Evolutionary conservation across 37 sponge, comb jelly and placozoan species (phyloP).

Genomic region (Diacarnus erythraeanus): DNA sequence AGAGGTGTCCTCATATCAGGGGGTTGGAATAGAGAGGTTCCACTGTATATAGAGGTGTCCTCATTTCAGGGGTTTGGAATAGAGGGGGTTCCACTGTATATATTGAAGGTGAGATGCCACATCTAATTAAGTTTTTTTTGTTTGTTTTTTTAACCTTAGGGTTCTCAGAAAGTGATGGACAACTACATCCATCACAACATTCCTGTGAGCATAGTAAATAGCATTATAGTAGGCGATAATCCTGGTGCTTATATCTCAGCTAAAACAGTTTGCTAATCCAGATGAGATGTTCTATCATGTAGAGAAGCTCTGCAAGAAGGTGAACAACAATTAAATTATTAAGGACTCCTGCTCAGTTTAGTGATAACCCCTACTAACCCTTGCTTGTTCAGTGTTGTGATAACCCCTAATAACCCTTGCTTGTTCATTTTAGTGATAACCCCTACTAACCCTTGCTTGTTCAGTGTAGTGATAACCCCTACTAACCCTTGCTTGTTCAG

Average conservation of each 20-base stretch:
- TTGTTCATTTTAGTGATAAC: too few species aligned
- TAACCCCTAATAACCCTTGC: not conserved
- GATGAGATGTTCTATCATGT: slow-evolving; percentile 48
- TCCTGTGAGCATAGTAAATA: slow-evolving; percentile 23
- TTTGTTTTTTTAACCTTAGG: slow-evolving; percentile 18
- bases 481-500: too few species aligned
- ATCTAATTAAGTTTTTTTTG: not conserved
- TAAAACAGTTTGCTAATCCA: slow-evolving; percentile 12
- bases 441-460: not conserved
- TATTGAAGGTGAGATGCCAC: too few species aligned
- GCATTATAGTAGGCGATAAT: not conserved
- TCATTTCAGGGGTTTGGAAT: too few species aligned
- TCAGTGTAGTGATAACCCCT: not conserved
- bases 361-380: not conserved
- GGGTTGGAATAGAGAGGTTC: too few species aligned
- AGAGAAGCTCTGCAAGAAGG: slow-evolving; percentile 49
- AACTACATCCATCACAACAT: slow-evolving; percentile 60
- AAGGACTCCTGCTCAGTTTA: not conserved
- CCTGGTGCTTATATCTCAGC: not conserved
- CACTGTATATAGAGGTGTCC: too few species aligned
- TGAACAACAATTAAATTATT: not conserved
- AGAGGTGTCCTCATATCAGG: too few species aligned
- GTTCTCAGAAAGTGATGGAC: slow-evolving; percentile 31
- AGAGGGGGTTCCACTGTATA: too few species aligned
- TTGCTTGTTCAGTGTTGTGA: too few species aligned